Evolutionary conservation across 2,113 vertebrate genomes (phyloP).

Genomic region (cat (Felis catus)): DNA sequence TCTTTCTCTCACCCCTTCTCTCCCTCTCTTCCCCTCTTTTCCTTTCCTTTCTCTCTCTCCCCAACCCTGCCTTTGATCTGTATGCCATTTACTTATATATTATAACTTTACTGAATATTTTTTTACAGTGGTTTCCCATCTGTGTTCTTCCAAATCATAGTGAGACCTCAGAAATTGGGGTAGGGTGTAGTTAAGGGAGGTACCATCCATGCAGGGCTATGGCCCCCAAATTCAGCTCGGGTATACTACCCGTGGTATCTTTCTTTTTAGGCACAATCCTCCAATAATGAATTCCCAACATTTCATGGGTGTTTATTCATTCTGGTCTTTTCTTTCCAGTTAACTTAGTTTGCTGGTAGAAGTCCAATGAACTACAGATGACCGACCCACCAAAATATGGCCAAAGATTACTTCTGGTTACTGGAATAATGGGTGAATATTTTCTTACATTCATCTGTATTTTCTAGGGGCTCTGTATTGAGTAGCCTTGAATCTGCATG

Average conservation of each 20-base stretch:
- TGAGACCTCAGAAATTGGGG: neutral
- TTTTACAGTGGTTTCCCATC: neutral
- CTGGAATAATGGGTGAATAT: neutral
- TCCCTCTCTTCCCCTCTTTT: neutral
- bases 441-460: neutral
- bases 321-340: neutral
- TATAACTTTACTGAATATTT: neutral
- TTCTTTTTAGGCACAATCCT: neutral
- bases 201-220: neutral
- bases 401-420: neutral
- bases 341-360: neutral
- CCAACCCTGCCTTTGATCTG: neutral
- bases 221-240: neutral
- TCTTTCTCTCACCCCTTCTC: neutral
- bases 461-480: neutral
- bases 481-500: neutral
- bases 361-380: neutral
- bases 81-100: neutral
- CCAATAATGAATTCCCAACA: neutral
- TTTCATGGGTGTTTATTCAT: neutral
- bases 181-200: neutral
- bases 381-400: neutral
- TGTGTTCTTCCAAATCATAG: neutral
- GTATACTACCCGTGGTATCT: accelerated
- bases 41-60: neutral